Conservation (phyloP, 2,797 vertebrate genomes). For the Tinamus major region DNA sequence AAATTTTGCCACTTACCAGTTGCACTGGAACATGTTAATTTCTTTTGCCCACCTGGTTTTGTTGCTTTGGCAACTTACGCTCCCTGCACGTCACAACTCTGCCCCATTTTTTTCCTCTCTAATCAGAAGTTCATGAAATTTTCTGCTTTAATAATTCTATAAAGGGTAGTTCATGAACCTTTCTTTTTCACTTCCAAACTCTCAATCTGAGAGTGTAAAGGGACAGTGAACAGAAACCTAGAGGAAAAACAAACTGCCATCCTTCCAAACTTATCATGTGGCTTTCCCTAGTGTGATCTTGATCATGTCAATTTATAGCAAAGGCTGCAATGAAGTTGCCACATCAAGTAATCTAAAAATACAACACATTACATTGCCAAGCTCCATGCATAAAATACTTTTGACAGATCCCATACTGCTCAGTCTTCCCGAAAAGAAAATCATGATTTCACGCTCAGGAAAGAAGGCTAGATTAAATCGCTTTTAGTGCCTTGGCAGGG, state of each 20-base stretch:
- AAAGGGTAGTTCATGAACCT: neutral
- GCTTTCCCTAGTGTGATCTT: neutral
- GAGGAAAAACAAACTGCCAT: neutral
- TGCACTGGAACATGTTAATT: constrained; percentile 13
- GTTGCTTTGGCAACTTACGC: constrained; percentile 27
- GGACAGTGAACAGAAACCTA: neutral
- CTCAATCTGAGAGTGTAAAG: neutral
- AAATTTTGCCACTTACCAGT: neutral
- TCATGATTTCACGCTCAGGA: neutral
- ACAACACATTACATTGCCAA: neutral
- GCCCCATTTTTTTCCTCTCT: constrained; percentile 1
- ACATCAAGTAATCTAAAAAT: neutral
- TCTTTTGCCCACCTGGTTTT: constrained; percentile 58
- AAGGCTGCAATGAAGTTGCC: neutral
- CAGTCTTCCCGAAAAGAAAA: neutral
- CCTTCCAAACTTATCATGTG: neutral
- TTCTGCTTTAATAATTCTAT: constrained; percentile 11
- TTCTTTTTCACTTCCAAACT: constrained; percentile 1
- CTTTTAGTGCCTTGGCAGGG: neutral
- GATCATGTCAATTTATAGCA: neutral
- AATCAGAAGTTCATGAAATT: neutral
- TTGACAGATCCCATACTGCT: neutral
- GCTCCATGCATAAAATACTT: neutral
- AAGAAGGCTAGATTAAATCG: neutral
- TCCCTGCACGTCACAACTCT: neutral